Evolutionary conservation across 2,797 vertebrate species (phyloP), one percentile per base, ranked within the genome.

Genomic region (Anolis apletophallus): DNA sequence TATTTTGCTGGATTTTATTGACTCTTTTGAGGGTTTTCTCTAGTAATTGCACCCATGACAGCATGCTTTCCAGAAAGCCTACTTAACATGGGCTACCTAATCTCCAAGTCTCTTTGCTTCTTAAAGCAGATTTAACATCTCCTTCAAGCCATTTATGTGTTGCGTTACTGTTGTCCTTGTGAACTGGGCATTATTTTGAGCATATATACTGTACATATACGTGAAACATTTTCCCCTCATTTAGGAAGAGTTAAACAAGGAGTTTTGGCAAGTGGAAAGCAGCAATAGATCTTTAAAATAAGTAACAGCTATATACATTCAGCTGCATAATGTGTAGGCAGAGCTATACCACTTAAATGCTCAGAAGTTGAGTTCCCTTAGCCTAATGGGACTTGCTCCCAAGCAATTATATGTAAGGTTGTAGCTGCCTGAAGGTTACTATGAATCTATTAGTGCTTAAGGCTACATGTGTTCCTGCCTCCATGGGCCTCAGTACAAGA

Each of bases 1-100:
- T 19, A 34, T 52, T 79, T 75, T 84, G 72, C 40, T 12, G 11
- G 40, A 59, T 84, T 67, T 76, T 75, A 52, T 50, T 84, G 57
- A 75, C n/a, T 67, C 8, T 11, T 67, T 67, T 29, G 67, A 64
- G 40, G n/a, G 29, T 32, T 67, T 84, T 84, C 40, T 75, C 12
- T 1, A 40, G n/a, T 84, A 67, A 75, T 76, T 75, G 59, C 21
- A 75, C 59, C 36, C 74, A 21, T 64, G 71, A 29, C 29, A 74
- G 17, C 81, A 76, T 76, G 26, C 19, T 14, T 29, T 21, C 57
- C n/a, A 76, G 57, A 52, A 67, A 50, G 72, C 40, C 52, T 64
- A 19, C 26, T 61, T 50, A 2, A 14, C 82, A 74, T 32, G 46
- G 40, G 57, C 82, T 76, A 50, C 81, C 55, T 40, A 46, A 46